Evolutionary conservation across 2,888 invertebrate genomes (phyloP), one percentile per base, ranked within the genome.

Genomic region (Leptinotarsa juncta): DNA sequence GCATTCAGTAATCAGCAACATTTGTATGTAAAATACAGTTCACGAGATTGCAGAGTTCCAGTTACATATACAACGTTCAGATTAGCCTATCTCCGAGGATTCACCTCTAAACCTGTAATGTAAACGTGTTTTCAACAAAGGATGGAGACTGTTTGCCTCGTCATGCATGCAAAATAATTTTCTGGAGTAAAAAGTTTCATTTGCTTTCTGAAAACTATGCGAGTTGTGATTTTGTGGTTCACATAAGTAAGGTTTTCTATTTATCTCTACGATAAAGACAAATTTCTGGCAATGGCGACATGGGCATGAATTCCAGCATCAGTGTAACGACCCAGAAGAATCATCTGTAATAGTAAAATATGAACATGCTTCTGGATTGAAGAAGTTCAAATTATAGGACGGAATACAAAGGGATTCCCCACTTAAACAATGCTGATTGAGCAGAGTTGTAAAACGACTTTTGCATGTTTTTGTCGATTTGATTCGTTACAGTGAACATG

Each of bases 11-110:
- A 81, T 82, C 80, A 80, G 77, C 78, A 73, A 78, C 80, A 82
- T 82, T 82, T 81, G 79, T 81, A 81, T 82, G 82, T 81, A 79
- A 81, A 82, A 81, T 80, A 76, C 73, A 80, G 74, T 80, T 79
- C 77, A 71, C 74, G 78, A 76, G 80, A 80, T 81, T 80, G 76
- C 78, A 67, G 79, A 81, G 70, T 81, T 81, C 76, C 67, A 75
- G 71, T 77, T 66, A 71, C 55, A 67, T 49, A 67, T 50, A 79
- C 74, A 77, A 76, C 74, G 74, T 48, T 51, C 62, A 76, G 73
- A 76, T 76, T 76, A 74, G 70, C 71, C 26, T 71, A 73, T 71
- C 73, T 73, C 71, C 65, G 65, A 65, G 69, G 70, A 67, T 65
- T 20, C 62, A 67, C 69, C 68, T 73, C 65, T 70, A 70, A 73